A percentile compares a stretch with the other conserved stretches of the same genome.
These are phyloP conservation scores for Agrotis exclamationis DNA, from an alignment of 2,888 invertebrate genomes.

Conservation along the genomic window DNA sequence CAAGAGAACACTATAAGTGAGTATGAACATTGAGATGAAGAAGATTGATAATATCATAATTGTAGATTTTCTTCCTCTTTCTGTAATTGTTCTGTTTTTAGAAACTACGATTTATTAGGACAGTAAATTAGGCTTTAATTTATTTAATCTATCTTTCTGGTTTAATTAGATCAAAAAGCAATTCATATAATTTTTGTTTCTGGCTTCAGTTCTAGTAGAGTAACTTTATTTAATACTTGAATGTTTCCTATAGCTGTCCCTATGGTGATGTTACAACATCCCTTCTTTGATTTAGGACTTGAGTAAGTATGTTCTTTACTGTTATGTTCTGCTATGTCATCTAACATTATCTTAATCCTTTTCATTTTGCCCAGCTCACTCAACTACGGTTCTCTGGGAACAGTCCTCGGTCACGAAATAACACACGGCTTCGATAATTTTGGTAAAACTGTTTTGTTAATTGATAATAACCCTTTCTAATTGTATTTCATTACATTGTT, in stretches of 20 bases:
- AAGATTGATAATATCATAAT: not conserved
- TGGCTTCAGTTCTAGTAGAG: constrained; percentile 9
- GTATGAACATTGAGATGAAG: constrained; percentile 70
- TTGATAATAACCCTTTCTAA: not conserved
- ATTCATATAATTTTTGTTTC: not conserved
- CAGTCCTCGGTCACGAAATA: constrained; percentile 94
- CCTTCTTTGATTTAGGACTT: constrained; percentile 95
- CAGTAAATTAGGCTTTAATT: not conserved
- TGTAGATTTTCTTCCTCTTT: not conserved
- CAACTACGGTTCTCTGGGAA: constrained; percentile 96
- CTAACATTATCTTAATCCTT: not conserved
- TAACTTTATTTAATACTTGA: constrained; percentile 29
- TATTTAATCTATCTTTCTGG: no score
- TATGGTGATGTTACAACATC: constrained; percentile 95
- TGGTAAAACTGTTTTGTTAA: constrained; percentile 75
- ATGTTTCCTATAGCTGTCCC: constrained; percentile 93
- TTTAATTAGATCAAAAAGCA: no score
- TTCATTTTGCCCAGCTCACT: constrained; percentile 91
- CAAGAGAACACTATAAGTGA: constrained; percentile 96
- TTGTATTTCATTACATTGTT: not conserved
- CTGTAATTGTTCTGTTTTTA: not conserved
- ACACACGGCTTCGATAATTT: constrained; percentile 92
- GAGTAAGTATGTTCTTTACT: constrained; percentile 92
- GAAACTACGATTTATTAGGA: not conserved
- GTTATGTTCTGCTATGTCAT: not conserved